phyloP scores from a whole-genome alignment of 2,797 vertebrate species.

The Sardinella longiceps region DNA sequence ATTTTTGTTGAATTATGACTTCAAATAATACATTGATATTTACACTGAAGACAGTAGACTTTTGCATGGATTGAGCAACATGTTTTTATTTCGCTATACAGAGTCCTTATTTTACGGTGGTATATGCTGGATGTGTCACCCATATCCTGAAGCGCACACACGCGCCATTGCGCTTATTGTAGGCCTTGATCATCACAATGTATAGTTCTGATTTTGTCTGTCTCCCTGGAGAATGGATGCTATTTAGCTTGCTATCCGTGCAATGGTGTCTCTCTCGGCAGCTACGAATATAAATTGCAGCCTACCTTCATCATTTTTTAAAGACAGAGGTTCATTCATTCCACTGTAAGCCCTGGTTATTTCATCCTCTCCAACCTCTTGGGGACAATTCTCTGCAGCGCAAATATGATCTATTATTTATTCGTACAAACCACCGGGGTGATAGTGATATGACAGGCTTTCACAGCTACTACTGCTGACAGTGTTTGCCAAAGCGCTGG shows the following conservation, averaged over 20 bases:
- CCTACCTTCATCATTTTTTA: conserved; percentile 42
- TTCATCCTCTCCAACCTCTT: background rate
- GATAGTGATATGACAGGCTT: conserved; percentile 31
- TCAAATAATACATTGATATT: background rate
- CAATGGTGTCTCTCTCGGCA: background rate
- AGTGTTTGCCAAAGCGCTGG: background rate
- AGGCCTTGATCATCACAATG: background rate
- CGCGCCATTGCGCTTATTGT: conserved; percentile 27
- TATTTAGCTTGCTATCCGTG: background rate
- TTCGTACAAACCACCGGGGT: conserved; percentile 26
- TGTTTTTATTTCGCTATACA: conserved; percentile 12
- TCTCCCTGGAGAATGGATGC: background rate
- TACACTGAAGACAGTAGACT: background rate
- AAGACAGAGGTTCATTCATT: background rate
- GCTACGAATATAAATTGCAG: background rate
- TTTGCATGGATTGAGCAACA: conserved; percentile 3
- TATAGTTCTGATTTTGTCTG: background rate
- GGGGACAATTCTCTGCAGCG: conserved; percentile 25
- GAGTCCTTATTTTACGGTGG: background rate
- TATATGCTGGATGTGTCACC: conserved; percentile 17
- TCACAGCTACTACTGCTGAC: background rate
- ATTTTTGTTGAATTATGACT: conserved; percentile 28
- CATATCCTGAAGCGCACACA: conserved; percentile 19
- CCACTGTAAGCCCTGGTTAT: background rate
- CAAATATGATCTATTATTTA: conserved; percentile 43